Evolutionary conservation across 1,140 invertebrate species (phyloP), one percentile per base, ranked within the genome.

Genomic region (Dreissena rostriformis): DNA sequence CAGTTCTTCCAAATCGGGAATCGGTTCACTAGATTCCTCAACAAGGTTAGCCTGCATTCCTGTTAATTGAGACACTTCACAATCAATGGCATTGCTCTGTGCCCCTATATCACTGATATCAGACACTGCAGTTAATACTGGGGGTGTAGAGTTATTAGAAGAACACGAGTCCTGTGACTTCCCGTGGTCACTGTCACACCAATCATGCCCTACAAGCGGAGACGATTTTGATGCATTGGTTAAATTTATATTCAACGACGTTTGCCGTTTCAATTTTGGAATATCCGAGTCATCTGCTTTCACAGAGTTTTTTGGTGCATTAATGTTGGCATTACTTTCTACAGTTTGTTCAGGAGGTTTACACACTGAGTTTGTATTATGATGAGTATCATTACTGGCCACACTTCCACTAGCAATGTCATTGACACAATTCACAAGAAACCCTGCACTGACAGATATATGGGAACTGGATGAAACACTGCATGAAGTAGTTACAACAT

Each of bases 251-350:
- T 24, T 28, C 15, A 73, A 70, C 39, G 24, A 72, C 7, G 80
- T 71, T 28, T 82, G 80, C 61, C 80, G 71, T 57, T 67, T 66
- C 68, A 82, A 73, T 68, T 82, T 82, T 26, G 80, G 80, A 24
- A 82, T 82, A 67, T 82, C 80, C 24, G 79, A 81, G 73, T 81
- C 61, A 28, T 81, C 79, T 14, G 28, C n/a, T n/a, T n/a, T n/a
- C n/a, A n/a, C n/a, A n/a, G n/a, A n/a, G n/a, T n/a, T 49, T 49
- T 71, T 80, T 39, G 6, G 12, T 49, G 53, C 63, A 80, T 80
- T 68, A 70, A 66, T 57, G 67, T 2, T 39, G 39, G 39, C 39
- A 8, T 39, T 39, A 39, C 39, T 39, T 5, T 39, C 39, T 39
- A 39, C 39, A 39, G 39, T 39, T 39, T 39, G 39, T 39, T 39